These are phyloP conservation scores for Amiota minor DNA, from an alignment of 2,888 invertebrate species.

Conservation along the genomic window DNA sequence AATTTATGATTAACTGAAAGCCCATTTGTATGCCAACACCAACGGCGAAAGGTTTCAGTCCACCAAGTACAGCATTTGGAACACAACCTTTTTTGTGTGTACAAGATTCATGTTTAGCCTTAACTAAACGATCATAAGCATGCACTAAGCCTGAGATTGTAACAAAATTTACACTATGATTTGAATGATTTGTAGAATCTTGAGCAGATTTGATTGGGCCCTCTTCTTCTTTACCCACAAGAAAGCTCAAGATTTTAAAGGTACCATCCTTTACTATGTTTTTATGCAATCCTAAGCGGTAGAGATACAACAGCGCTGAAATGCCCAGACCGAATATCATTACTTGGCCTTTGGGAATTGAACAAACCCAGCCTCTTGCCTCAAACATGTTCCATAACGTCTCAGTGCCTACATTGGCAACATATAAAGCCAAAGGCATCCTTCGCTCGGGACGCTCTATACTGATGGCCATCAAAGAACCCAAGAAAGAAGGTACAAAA, in stretches of 20 bases:
- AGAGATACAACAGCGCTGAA: conserved; percentile 77
- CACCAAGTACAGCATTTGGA: conserved; percentile 75
- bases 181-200: not conserved
- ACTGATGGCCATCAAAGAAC: conserved; percentile 81
- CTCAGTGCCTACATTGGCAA: conserved; percentile 87
- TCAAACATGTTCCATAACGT: conserved; percentile 82
- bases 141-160: conserved; percentile 51
- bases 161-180: conserved; percentile 35
- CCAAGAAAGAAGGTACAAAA: conserved; percentile 81
- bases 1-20: conserved; percentile 76
- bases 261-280: conserved; percentile 73
- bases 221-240: conserved; percentile 78
- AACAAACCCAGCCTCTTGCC: conserved; percentile 77
- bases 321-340: conserved; percentile 78
- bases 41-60: conserved; percentile 76
- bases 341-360: conserved; percentile 78
- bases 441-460: conserved; percentile 84
- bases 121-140: conserved; percentile 57
- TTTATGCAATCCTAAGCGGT: conserved; percentile 75
- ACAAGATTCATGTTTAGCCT: conserved; percentile 74
- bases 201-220: conserved; percentile 35
- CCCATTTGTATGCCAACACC: conserved; percentile 78
- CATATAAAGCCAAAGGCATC: conserved; percentile 83
- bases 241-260: conserved; percentile 77
- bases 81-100: conserved; percentile 78